Percentiles rank a stretch among this genome's conserved stretches.
These are phyloP conservation scores for Coelopa pilipes DNA, from an alignment of 2,888 invertebrate species.

Conservation along the genomic window DNA sequence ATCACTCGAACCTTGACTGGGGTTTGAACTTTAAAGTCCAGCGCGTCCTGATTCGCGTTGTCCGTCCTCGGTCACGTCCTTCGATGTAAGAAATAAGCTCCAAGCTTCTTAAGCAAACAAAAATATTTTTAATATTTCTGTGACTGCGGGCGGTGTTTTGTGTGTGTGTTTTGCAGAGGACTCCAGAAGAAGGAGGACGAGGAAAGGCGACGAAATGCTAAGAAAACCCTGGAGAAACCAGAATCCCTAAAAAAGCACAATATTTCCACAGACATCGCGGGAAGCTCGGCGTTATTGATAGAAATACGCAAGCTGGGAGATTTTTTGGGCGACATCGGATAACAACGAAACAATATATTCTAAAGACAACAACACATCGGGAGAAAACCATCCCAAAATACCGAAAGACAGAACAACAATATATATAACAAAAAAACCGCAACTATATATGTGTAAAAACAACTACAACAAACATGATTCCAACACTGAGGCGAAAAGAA, in stretches of 20 bases:
- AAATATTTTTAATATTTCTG: constrained; percentile 8
- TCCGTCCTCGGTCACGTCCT: no score
- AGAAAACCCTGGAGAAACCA: background rate
- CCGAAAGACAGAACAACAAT: background rate
- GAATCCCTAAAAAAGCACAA: constrained; percentile 6
- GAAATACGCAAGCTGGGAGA: background rate
- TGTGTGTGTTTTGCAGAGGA: background rate
- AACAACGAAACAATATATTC: background rate
- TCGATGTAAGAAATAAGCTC: no score
- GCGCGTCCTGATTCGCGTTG: no score
- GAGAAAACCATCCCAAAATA: background rate
- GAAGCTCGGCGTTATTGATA: background rate
- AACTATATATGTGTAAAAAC: no score
- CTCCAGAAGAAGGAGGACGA: no score
- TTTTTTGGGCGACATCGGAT: background rate
- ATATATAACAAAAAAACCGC: no score
- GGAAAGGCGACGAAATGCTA: background rate
- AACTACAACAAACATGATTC: no score
- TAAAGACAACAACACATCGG: background rate
- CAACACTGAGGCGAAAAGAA: no score
- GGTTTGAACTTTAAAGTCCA: no score
- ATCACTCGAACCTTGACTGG: no score
- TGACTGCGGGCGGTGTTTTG: background rate
- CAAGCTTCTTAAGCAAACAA: background rate
- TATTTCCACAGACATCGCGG: background rate